Base-by-base conservation (phyloP, 1,140 invertebrate genomes). In the Triops longicaudatus region DNA sequence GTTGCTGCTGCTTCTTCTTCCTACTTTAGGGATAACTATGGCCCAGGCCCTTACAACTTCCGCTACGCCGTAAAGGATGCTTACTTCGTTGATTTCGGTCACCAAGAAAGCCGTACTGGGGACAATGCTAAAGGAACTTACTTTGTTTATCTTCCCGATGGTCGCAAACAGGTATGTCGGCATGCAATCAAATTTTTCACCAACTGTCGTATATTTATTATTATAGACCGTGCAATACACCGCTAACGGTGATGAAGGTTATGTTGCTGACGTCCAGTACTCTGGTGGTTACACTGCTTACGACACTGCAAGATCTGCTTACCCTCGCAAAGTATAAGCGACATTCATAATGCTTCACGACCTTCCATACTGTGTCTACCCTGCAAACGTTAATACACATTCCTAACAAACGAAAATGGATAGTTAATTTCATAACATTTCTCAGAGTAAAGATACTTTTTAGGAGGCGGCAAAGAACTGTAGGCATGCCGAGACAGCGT, bases 261-360 rank as follows among this genome's bases (percentile, higher is more conserved):
- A 91, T 84, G 90, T 92, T 81, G 91, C 91, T 17, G 89, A 92
- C 77, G 91, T 93, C 1, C 87, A 88, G 78, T 93, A 92, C 81
- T 90, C 91, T 80, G 91, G 90, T 7, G 88, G 31, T 7, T 37
- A 37, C 31, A 37, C 31, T 37, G 31, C 31, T 37, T 37, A 37
- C 31, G 31, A 37, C 7, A 37, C 31, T 37, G 31, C 31, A 7
- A 2, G 31, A 37, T 37, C 31, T 37, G 31, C 31, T 37, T 37
- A 37, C 7, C 31, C 31, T 7, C 31, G 31, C 31, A 37, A 37
- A 37, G 2, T 37, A 37, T 37, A 37, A 37, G 31, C 31, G 31
- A 37, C 31, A 2, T 37, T 37, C 2, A 2, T 2, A 37, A 2
- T 37, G 31, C 31, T 37, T 4, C 31, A 7, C 7, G 31, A 37